Percentiles rank a stretch among this genome's conserved stretches.
Conservation (phyloP, 1,140 invertebrate species). For the Chionoecetes opilio region DNA sequence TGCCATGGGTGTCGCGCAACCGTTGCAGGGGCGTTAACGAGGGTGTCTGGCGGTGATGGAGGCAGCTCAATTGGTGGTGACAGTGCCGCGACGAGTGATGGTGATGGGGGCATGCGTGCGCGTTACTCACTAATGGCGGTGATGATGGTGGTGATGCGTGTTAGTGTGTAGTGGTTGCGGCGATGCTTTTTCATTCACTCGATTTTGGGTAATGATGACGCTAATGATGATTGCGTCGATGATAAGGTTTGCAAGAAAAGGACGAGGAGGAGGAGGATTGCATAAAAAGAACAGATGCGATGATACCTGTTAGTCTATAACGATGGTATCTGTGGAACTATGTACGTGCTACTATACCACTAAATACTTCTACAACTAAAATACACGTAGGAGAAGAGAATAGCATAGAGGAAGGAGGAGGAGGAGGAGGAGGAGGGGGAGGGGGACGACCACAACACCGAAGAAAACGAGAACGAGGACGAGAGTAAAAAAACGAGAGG, state of each 20-base stretch:
- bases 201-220: not conserved
- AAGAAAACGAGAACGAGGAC: not conserved
- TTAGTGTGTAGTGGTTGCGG: not conserved
- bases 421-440: not conserved
- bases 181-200: not conserved
- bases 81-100: not conserved
- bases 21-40: not conserved
- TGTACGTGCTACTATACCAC: no score
- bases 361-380: no score
- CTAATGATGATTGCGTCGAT: no score
- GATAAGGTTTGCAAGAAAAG: no score
- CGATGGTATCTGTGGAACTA: no score
- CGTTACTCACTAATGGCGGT: conserved; percentile 27
- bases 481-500: not conserved
- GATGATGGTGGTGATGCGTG: not conserved
- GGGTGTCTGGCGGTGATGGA: not conserved
- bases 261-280: no score
- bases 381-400: not conserved
- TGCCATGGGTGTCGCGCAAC: not conserved
- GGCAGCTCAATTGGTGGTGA: not conserved
- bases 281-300: not conserved
- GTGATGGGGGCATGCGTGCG: not conserved
- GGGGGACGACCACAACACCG: not conserved
- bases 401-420: not conserved
- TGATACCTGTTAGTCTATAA: no score